Conservation (phyloP, 1,140 invertebrate genomes). For the Apocrypta bakeri region DNA sequence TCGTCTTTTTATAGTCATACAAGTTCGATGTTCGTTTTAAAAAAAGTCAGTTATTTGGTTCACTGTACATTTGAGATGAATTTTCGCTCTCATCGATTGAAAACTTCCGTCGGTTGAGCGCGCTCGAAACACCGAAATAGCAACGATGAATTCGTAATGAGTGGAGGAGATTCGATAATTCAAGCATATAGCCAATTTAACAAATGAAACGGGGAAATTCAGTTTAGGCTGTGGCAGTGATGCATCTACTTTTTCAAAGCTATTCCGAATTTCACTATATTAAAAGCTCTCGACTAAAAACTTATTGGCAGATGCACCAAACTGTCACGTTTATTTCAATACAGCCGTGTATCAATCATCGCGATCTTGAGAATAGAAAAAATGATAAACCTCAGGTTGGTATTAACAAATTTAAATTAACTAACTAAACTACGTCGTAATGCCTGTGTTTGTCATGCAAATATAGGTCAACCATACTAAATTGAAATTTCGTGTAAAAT, state of each 20-base stretch:
- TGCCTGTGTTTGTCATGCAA: no score
- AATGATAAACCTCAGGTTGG: no score
- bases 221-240: neutral
- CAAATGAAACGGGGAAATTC: neutral
- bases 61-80: neutral
- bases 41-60: neutral
- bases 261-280: neutral
- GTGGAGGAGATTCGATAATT: slow-evolving; percentile 3
- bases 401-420: no score
- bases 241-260: neutral
- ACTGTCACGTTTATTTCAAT: no score
- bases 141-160: neutral
- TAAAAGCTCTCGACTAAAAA: no score
- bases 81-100: neutral
- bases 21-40: neutral
- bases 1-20: neutral
- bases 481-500: no score
- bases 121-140: neutral
- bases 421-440: no score
- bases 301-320: no score
- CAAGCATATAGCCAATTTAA: neutral
- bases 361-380: no score
- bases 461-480: no score
- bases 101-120: neutral
- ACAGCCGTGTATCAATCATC: no score